A percentile compares a stretch with the other conserved stretches of the same genome.
phyloP scores from a whole-genome alignment of 2,113 vertebrate genomes.

The Echinops telfairi region DNA sequence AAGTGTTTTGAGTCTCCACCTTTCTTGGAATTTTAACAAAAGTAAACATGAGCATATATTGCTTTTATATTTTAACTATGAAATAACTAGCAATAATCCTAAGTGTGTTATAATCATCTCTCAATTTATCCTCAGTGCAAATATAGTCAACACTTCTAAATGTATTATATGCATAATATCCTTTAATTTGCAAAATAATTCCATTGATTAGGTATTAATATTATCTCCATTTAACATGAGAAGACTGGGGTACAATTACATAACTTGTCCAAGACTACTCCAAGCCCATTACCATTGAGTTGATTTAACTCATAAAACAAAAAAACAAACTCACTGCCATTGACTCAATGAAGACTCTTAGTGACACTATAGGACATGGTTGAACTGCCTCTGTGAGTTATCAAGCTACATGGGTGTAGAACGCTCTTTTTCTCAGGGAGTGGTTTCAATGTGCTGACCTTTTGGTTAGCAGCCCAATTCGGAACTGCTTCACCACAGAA shows the following conservation, averaged over 20 bases:
- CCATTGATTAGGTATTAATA: neutral
- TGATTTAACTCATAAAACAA: no score
- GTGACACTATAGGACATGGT: no score
- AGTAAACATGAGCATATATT: neutral
- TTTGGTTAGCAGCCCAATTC: no score
- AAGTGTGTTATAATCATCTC: neutral
- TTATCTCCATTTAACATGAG: neutral
- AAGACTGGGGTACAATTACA: neutral
- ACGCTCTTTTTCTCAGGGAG: no score
- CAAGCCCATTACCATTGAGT: no score
- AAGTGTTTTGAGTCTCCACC: neutral
- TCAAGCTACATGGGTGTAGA: no score
- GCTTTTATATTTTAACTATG: neutral
- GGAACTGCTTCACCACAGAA: no score
- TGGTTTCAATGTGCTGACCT: no score
- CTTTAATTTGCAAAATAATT: conserved; percentile 7
- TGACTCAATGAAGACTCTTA: no score
- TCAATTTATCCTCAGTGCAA: neutral
- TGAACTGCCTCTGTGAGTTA: no score
- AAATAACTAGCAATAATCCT: neutral
- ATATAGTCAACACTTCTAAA: neutral
- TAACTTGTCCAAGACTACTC: neutral
- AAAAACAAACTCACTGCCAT: no score
- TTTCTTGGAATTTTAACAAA: neutral
- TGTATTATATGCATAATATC: neutral